Evolutionary conservation across 1,140 invertebrate species (phyloP), one percentile per base, ranked within the genome.

Genomic region (Bemisia tabaci): DNA sequence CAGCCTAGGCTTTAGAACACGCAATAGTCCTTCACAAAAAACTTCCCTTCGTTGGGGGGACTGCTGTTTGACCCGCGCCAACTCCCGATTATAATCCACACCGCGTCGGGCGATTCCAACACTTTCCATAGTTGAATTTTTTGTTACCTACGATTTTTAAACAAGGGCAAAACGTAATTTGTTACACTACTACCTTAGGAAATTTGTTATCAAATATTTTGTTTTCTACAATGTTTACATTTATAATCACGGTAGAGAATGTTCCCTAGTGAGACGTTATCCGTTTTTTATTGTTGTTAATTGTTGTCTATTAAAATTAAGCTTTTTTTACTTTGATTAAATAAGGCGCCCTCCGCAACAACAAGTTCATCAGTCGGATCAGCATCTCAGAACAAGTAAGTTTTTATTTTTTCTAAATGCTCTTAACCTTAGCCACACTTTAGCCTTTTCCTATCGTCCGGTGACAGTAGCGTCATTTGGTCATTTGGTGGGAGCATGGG

Each of bases 1-100:
- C 83, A 88, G 89, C 82, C 84, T 92, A 87, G 89, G 85, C 80
- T 93, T 93, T 87, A 93, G 86, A 83, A 93, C 91, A 77, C 88
- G 90, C 81, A 94, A 94, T 82, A 92, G 89, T 83, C 91, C 92
- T 82, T 93, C 90, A 79, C 91, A 93, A 82, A 94, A 93, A 84
- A 94, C 91, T 79, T 92, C 90, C 78, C 86, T 94, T 72, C 87
- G 92, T 80, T 94, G 92, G 91, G 91, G 91, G 77, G 92, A 94
- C 81, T 92, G 90, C 82, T 94, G 91, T 81, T 74, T 74, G 71
- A 72, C 74, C 65, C 61, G 58, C 2, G 62, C 27, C 24, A 62
- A 1, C 59, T n/a, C 24, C 24, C 33, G 33, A 48, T 9, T 48
- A 9, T 48, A 48, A 48, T 48, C 33, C 5, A 48, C 22, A 61